Evolutionary conservation across 2,888 invertebrate species (phyloP).

Genomic region (Platycnemis pennipes): DNA sequence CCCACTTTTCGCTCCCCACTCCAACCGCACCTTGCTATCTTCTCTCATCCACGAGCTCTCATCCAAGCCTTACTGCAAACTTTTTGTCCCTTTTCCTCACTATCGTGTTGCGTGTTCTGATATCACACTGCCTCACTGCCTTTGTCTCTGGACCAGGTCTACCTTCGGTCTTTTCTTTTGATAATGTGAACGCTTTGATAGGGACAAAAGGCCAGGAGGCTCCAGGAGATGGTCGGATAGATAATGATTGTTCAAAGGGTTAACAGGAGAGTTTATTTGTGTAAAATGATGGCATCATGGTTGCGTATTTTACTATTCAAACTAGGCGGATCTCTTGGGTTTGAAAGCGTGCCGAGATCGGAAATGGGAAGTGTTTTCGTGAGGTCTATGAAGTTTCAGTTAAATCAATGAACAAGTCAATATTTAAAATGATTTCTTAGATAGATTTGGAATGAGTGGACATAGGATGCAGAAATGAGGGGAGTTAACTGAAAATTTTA

Average conservation of each 20-base stretch:
- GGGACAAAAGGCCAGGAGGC: background rate
- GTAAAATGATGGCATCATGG: background rate
- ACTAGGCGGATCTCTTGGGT: background rate
- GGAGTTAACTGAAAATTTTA: too few relatives aligned
- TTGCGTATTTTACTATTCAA: background rate
- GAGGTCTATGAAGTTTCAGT: too few relatives aligned
- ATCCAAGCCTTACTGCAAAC: background rate
- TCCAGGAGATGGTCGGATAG: background rate
- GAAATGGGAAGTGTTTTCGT: background rate
- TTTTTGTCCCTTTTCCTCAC: conserved; percentile 1
- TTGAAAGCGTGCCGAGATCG: background rate
- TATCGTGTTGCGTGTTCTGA: conserved; percentile 19
- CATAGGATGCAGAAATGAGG: too few relatives aligned
- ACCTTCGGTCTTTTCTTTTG: background rate
- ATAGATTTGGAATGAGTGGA: too few relatives aligned
- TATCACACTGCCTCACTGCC: background rate
- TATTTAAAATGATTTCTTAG: too few relatives aligned
- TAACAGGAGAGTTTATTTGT: background rate
- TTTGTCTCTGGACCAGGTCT: background rate
- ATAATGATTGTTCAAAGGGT: background rate
- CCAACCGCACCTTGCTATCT: background rate
- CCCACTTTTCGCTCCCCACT: background rate
- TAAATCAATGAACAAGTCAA: too few relatives aligned
- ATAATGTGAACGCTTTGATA: conserved; percentile 24
- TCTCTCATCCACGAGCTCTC: background rate